A percentile compares a stretch with the other conserved stretches of the same genome.
Conservation (phyloP, 1,140 invertebrate species). For the Geopemphigus sp. region DNA sequence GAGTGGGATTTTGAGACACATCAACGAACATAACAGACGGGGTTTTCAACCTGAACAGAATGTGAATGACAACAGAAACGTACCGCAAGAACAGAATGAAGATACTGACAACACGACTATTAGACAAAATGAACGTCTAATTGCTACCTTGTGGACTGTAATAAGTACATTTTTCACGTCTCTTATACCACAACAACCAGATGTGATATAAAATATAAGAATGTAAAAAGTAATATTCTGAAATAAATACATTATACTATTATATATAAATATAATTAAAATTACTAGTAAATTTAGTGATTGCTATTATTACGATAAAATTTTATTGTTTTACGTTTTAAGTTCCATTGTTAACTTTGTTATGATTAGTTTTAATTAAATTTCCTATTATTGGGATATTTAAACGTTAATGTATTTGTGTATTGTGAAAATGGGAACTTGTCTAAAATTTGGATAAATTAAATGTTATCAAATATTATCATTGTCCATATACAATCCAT, state of each 20-base stretch:
- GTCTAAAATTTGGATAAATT: not conserved
- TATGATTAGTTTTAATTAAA: not conserved
- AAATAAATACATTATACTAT: no score
- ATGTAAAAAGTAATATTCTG: not conserved
- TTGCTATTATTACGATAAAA: not conserved
- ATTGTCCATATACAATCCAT: not conserved
- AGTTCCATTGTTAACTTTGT: not conserved
- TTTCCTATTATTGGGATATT: conserved; percentile 1
- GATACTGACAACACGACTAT: conserved; percentile 51
- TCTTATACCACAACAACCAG: conserved; percentile 70
- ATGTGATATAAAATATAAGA: conserved; percentile 58
- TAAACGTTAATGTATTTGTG: not conserved
- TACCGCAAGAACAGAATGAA: conserved; percentile 51
- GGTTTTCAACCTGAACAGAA: conserved; percentile 52
- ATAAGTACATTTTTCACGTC: conserved; percentile 75
- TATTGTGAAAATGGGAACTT: not conserved
- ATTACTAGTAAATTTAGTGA: not conserved
- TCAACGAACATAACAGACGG: conserved; percentile 38
- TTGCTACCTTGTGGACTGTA: conserved; percentile 71
- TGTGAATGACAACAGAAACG: conserved; percentile 54
- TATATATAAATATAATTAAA: not conserved
- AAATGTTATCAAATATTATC: no score
- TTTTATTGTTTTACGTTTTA: not conserved
- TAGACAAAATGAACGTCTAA: conserved; percentile 57
- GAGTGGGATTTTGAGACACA: conserved; percentile 66